A percentile compares a stretch with the other conserved stretches of the same genome.
Conservation (phyloP, 2,113 vertebrate species). For the Melanostigma gelatinosum region DNA sequence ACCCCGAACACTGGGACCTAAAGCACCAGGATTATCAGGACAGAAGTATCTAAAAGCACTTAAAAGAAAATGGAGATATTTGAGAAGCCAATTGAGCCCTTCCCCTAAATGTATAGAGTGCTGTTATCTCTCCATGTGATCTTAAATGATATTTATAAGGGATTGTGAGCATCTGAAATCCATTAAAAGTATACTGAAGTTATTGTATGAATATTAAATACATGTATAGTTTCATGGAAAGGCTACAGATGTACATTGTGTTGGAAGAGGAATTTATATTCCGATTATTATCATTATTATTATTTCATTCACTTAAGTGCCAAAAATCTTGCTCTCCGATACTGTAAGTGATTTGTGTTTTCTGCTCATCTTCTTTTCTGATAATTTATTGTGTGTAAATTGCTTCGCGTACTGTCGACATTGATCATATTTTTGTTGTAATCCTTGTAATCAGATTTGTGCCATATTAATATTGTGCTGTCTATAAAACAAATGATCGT, state of each 20-base stretch:
- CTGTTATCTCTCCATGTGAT: slow-evolving; percentile 24
- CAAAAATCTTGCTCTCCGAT: slow-evolving; percentile 59
- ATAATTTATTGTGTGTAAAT: slow-evolving; percentile 73
- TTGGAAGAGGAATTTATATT: slow-evolving; percentile 41
- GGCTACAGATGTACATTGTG: slow-evolving; percentile 66
- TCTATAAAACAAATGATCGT: slow-evolving; percentile 55
- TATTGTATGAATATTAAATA: slow-evolving; percentile 59
- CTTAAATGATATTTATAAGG: slow-evolving; percentile 62
- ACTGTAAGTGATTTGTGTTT: slow-evolving; percentile 52
- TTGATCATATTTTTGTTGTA: slow-evolving; percentile 53
- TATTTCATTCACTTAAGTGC: slow-evolving; percentile 68
- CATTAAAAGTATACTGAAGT: slow-evolving; percentile 30
- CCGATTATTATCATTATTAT: slow-evolving; percentile 27
- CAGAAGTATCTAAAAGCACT: slow-evolving; percentile 58
- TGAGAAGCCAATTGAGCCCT: slow-evolving; percentile 8
- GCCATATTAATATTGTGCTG: slow-evolving; percentile 42
- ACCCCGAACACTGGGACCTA: slow-evolving; percentile 27
- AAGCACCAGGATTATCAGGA: slow-evolving; percentile 19
- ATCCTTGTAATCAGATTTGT: slow-evolving; percentile 56
- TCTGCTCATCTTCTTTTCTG: slow-evolving; percentile 16
- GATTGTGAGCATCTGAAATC: slow-evolving; percentile 33
- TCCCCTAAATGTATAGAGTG: slow-evolving; percentile 29
- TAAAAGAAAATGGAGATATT: slow-evolving; percentile 44
- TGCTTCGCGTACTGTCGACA: slow-evolving; percentile 62
- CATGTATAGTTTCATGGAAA: slow-evolving; percentile 68